phyloP scores from a whole-genome alignment of 1,140 invertebrate species.

The Trachymyrmex cornetzi region DNA sequence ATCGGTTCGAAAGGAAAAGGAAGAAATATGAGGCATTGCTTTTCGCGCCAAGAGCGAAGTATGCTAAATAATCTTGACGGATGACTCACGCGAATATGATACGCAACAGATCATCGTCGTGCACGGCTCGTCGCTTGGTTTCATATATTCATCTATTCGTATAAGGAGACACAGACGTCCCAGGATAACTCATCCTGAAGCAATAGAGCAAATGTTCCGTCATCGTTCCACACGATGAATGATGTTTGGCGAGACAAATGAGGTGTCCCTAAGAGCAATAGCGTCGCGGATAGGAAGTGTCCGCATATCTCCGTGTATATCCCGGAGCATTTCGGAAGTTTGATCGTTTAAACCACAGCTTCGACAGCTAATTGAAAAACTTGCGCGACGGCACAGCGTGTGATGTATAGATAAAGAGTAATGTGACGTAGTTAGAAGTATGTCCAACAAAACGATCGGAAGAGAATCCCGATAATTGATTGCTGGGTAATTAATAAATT shows the following conservation, averaged over 20 bases:
- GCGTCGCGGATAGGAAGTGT: conserved; percentile 37
- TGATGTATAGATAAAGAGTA: conserved; percentile 3
- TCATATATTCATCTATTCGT: conserved; percentile 80
- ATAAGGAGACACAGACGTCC: conserved; percentile 78
- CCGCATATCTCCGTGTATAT: background rate
- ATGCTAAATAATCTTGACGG: conserved; percentile 33
- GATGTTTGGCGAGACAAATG: conserved; percentile 61
- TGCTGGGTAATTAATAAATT: conserved; percentile 15
- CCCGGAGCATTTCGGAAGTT: conserved; percentile 32
- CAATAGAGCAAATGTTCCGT: conserved; percentile 65
- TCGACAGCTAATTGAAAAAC: conserved; percentile 59
- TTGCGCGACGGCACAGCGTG: background rate
- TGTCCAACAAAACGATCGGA: background rate
- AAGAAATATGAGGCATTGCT: background rate
- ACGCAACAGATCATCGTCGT: conserved; percentile 80
- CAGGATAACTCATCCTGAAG: conserved; percentile 77
- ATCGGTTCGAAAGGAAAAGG: background rate
- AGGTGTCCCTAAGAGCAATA: conserved; percentile 22
- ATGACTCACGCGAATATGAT: conserved; percentile 81
- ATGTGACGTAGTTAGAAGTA: background rate
- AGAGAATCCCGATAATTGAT: conserved; percentile 14
- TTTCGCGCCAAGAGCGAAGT: background rate
- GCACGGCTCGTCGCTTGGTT: conserved; percentile 70
- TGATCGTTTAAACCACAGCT: conserved; percentile 31
- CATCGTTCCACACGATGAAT: conserved; percentile 44